phyloP scores from a whole-genome alignment of 2,797 vertebrate genomes.

The Enteromius anoplus region DNA sequence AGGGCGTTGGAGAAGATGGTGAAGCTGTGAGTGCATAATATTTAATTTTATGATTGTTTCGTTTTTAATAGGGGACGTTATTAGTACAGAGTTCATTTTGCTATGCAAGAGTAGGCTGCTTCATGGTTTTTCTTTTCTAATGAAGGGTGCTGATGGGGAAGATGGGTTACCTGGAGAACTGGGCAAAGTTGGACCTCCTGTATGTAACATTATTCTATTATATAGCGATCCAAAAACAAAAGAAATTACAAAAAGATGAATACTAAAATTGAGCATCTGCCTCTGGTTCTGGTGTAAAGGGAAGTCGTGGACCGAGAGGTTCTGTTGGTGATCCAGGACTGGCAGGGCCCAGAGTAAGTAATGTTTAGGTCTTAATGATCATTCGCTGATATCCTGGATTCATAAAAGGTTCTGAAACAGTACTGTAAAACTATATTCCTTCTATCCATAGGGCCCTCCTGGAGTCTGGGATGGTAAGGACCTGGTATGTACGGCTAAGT shows the following conservation, averaged over 20 bases:
- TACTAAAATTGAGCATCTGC: neutral
- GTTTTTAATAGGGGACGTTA: neutral
- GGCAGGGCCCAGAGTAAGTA: slow-evolving; percentile 85
- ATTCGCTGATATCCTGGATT: neutral
- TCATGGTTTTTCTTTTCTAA: neutral
- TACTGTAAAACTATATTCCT: neutral
- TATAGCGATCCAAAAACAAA: neutral
- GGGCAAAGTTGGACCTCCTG: slow-evolving; percentile 84
- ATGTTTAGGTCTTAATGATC: neutral
- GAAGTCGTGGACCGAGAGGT: slow-evolving; percentile 85
- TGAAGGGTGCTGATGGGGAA: slow-evolving; percentile 87
- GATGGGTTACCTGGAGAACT: slow-evolving; percentile 92
- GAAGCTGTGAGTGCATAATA: slow-evolving; percentile 76
- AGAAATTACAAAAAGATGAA: neutral
- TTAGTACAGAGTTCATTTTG: neutral
- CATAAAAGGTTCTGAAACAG: neutral
- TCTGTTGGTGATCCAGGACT: slow-evolving; percentile 83
- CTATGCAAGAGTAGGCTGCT: neutral
- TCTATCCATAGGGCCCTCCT: slow-evolving; percentile 70
- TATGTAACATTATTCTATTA: slow-evolving; percentile 61
- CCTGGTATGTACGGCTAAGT: slow-evolving; percentile 70
- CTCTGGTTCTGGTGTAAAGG: slow-evolving; percentile 67
- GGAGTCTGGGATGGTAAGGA: slow-evolving; percentile 77
- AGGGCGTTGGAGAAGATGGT: slow-evolving; percentile 83
- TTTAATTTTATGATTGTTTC: neutral